Base-by-base conservation (phyloP, 1,140 invertebrate species). In the Latrodectus geometricus region DNA sequence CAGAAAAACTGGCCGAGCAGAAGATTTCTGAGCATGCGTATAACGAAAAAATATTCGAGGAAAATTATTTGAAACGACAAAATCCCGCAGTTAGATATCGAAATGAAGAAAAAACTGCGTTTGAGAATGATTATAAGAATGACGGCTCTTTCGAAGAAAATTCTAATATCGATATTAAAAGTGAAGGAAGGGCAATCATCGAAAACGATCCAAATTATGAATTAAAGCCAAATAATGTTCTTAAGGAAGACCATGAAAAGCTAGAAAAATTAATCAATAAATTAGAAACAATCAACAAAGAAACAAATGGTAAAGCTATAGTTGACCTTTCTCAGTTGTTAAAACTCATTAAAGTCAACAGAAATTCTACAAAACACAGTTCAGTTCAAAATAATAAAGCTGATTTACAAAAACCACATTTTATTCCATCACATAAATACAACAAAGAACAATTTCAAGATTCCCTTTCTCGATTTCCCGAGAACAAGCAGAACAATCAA, bases 201-300 rank as follows among this genome's bases (percentile, higher is more conserved):
- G 17, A 61, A 61, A 61, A 14, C 2, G 54, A 14, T 61, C 11
- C 54, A 17, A 61, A 61, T 14, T 17, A 11, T 61, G 17, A 61
- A 61, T 61, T 17, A 61, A 61, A 61, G 54, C 54, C 54, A 14
- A 35, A 35, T 35, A 3, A 35, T 35, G 35, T 35, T 35, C 35
- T 5, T 35, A 35, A 35, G 5, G 70, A 74, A 49, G 80, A 74
- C 49, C 70, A 21, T 69, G 49, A 66, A 5, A 86, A 86, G 72
- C 49, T 86, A 35, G 66, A 86, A n/a, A 50, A 56, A 4, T 15
- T 86, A 49, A 78, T 86, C 66, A 86, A 70, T 12, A 86, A 86
- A 61, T 23, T 86, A 9, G 83, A 86, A 54, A 69, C 15, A 11
- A 70, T 86, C 56, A 74, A 86, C 48, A 78, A 56, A 54, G 75